Evolutionary conservation across 2,888 invertebrate species (phyloP), one percentile per base, ranked within the genome.

Genomic region (Melieria picta): DNA sequence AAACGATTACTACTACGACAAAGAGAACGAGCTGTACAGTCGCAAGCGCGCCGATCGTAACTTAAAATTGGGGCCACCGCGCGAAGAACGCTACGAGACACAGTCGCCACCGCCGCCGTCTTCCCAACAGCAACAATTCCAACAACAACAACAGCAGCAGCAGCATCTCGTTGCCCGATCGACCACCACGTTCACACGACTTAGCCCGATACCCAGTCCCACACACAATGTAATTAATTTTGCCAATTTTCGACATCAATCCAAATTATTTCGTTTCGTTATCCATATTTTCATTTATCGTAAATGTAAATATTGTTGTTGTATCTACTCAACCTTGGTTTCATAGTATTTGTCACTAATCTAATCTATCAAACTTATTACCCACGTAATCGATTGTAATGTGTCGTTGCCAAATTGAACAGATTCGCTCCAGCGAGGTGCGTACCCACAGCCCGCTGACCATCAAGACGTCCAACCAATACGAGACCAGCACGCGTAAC

Each of bases 1-100:
- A 76, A 82, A 82, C 72, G 87, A 87, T 70, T 87, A 87, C 75
- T 86, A 87, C 78, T 86, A 83, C 72, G 86, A 87, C 78, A 86
- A 87, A 80, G 87, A 87, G 79, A 86, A 86, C 74, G 86, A 87
- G 75, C 78, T 87, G 16, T 84, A 84, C 69, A 78, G 80, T 55
- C 80, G 79, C 48, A 82, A 84, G 46, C 81, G 82, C 11, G 79
- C 71, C 4, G 82, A 83, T 47, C 81, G 79, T 57, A 83, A 85
- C 68, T 77, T 83, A 45, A 86, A 82, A 52, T 74, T 87, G 72
- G 79, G 83, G 63, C 81, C 84, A 48, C 83, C 87, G 11, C 81
- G 87, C 58, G 84, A 84, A 76, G 85, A 84, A 68, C 84, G 85
- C n/a, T 83, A 83, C 55, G 77, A 80, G 9, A 67, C 77, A 50